Conservation (phyloP, 2,797 vertebrate genomes). For the Salmo trutta region DNA sequence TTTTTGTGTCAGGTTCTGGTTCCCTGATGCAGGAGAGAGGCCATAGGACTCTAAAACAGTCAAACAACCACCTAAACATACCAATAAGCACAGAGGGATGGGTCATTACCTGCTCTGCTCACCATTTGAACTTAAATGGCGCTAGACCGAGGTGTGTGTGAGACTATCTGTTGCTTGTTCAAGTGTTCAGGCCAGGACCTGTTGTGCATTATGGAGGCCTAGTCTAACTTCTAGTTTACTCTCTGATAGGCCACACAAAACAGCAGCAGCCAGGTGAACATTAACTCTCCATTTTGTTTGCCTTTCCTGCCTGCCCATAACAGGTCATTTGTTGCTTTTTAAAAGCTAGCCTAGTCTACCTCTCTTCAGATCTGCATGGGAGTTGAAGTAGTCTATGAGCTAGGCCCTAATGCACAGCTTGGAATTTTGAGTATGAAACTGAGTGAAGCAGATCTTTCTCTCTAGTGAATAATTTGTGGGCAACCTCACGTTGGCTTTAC, state of each 20-base stretch:
- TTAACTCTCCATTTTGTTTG: conserved; percentile 47
- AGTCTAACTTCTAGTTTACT: not conserved
- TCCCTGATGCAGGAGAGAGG: not conserved
- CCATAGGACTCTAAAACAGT: not conserved
- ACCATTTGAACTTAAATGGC: conserved; percentile 37
- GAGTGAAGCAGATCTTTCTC: not conserved
- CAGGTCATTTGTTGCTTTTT: not conserved
- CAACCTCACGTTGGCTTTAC: conserved; percentile 21
- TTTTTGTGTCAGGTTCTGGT: not conserved
- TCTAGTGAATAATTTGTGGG: conserved; percentile 69
- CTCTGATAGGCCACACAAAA: too few relatives aligned
- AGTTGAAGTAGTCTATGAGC: not conserved
- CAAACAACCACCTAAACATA: conserved; percentile 12
- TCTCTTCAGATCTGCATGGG: not conserved
- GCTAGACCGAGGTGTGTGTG: conserved; percentile 11
- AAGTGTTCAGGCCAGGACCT: conserved; percentile 18
- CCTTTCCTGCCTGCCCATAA: conserved; percentile 28
- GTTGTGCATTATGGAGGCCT: conserved; percentile 11
- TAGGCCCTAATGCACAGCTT: not conserved
- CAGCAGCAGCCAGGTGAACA: conserved; percentile 23
- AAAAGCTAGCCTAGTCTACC: not conserved
- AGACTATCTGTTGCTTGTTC: conserved; percentile 9
- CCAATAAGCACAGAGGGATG: not conserved
- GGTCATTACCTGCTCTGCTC: not conserved
- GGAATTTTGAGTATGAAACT: conserved; percentile 53